Evolutionary conservation across 2,113 vertebrate species (phyloP).

Genomic region (Coptodon bakossiorum): DNA sequence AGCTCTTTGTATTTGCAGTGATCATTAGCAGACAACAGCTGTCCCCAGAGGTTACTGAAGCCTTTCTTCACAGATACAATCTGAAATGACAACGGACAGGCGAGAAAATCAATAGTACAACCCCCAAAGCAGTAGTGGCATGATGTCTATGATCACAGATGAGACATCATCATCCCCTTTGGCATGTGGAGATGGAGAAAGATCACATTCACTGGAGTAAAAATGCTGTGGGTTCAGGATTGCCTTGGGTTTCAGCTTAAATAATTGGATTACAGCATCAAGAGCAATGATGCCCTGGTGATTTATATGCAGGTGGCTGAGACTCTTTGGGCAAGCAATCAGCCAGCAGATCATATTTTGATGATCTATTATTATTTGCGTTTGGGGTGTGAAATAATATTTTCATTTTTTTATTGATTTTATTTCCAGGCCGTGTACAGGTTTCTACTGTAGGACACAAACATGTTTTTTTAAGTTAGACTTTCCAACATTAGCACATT

Average conservation of each 20-base stretch:
- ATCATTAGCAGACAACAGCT: conserved; percentile 15
- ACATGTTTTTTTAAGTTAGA: background rate
- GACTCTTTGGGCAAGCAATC: background rate
- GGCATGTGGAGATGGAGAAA: background rate
- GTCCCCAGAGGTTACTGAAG: conserved; percentile 6
- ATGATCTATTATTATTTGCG: background rate
- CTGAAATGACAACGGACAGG: conserved; percentile 10
- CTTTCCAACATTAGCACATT: conserved; percentile 7
- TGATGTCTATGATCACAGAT: conserved; percentile 20
- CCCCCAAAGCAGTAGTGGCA: background rate
- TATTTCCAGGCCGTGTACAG: background rate
- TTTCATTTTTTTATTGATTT: accelerated
- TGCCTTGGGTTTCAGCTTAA: background rate
- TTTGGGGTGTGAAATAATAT: background rate
- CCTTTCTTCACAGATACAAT: conserved; percentile 2
- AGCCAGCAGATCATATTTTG: background rate
- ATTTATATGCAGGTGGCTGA: background rate
- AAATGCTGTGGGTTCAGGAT: background rate
- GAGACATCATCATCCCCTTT: background rate
- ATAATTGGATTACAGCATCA: background rate
- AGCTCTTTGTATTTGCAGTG: conserved; percentile 1
- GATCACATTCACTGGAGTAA: background rate
- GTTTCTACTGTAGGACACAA: background rate
- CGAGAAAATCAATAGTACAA: conserved; percentile 35
- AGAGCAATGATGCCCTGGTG: background rate